Conservation (phyloP, 2,888 invertebrate genomes). For the Laspeyria flexula region DNA sequence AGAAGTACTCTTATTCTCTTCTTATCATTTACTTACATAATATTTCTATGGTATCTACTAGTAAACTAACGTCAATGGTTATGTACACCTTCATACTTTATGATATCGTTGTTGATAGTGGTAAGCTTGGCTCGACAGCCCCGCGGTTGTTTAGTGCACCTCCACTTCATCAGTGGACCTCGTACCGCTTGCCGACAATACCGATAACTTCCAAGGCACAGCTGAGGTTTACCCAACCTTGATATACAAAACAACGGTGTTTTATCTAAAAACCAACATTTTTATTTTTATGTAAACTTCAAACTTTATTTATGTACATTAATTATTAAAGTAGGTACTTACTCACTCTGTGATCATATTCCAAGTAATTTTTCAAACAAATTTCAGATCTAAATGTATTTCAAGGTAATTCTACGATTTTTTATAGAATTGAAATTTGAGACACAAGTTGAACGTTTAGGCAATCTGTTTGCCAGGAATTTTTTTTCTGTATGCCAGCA, state of each 20-base stretch:
- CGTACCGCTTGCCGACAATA: slow-evolving; percentile 27
- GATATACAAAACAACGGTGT: slow-evolving; percentile 34
- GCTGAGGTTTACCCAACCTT: slow-evolving; percentile 39
- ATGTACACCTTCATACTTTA: slow-evolving; percentile 37
- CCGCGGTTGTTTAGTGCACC: slow-evolving; percentile 44
- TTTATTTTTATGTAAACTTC: background rate
- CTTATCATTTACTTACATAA: background rate
- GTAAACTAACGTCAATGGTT: slow-evolving; percentile 35
- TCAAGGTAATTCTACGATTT: no score
- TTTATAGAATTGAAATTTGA: no score
- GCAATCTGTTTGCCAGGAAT: no score
- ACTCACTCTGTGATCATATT: no score
- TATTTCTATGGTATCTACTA: background rate
- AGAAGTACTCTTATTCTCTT: no score
- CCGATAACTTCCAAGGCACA: slow-evolving; percentile 42
- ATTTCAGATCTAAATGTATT: no score
- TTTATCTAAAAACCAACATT: slow-evolving; percentile 18
- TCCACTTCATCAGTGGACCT: slow-evolving; percentile 39
- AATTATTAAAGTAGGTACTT: no score
- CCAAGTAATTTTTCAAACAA: no score
- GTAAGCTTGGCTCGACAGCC: slow-evolving; percentile 47
- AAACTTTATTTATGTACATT: no score
- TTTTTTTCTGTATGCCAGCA: no score
- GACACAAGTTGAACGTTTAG: no score
- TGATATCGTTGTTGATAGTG: slow-evolving; percentile 36